phyloP scores from a whole-genome alignment of 30 jellyfish, hydroid and myxozoan species.

The Haliclystus octoradiatus region DNA sequence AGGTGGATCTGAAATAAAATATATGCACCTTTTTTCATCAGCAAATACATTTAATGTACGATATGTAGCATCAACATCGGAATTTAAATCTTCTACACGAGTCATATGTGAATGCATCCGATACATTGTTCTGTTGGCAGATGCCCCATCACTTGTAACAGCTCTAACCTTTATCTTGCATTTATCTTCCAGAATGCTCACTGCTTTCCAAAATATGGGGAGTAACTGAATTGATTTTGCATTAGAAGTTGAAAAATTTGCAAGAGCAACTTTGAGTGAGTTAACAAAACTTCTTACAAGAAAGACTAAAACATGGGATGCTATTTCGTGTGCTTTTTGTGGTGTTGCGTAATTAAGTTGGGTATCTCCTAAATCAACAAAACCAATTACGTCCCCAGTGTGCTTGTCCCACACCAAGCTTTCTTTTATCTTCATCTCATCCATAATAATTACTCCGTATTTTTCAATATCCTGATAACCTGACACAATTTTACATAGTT shows the following conservation, averaged over 20 bases:
- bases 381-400: slow-evolving; percentile 43
- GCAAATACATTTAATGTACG: slow-evolving; percentile 9
- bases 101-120: slow-evolving; percentile 28
- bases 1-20: slow-evolving; percentile 35
- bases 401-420: slow-evolving; percentile 64
- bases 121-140: slow-evolving; percentile 26
- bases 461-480: slow-evolving; percentile 11
- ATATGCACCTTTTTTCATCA: not conserved
- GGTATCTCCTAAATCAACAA: slow-evolving; percentile 58
- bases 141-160: slow-evolving; percentile 57
- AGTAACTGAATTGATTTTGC: slow-evolving; percentile 18
- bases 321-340: slow-evolving; percentile 24
- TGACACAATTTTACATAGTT: slow-evolving; percentile 6
- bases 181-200: slow-evolving; percentile 2
- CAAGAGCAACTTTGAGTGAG: slow-evolving; percentile 25
- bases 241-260: slow-evolving; percentile 46
- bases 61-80: slow-evolving; percentile 14
- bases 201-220: slow-evolving; percentile 55
- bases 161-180: slow-evolving; percentile 31
- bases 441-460: slow-evolving; percentile 4
- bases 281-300: slow-evolving; percentile 30
- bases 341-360: slow-evolving; percentile 22
- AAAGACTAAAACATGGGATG: slow-evolving; percentile 40
- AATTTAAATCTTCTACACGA: slow-evolving; percentile 2
- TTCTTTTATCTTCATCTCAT: slow-evolving; percentile 41